Percentiles rank a stretch among this genome's conserved stretches.
phyloP scores from a whole-genome alignment of 1,140 invertebrate species.

The Tetramorium alpestre region DNA sequence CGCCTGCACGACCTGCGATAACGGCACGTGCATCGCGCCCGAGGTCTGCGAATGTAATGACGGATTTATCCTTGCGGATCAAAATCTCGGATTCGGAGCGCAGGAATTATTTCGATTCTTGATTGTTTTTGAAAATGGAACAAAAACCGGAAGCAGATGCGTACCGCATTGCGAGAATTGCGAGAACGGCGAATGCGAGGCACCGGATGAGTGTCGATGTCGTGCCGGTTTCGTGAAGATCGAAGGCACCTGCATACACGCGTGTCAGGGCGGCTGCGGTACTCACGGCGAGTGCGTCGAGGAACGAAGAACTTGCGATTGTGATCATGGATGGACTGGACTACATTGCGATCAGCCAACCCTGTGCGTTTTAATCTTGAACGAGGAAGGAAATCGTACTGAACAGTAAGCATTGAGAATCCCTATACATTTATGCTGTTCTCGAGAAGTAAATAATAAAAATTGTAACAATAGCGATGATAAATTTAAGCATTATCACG shows the following conservation, averaged over 20 bases:
- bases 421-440: background rate
- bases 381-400: background rate
- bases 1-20: slow-evolving; percentile 39
- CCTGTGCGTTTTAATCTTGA: slow-evolving; percentile 40
- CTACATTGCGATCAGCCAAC: slow-evolving; percentile 53
- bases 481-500: background rate
- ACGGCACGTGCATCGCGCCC: slow-evolving; percentile 58
- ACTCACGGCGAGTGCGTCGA: slow-evolving; percentile 59
- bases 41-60: slow-evolving; percentile 52
- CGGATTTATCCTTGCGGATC: slow-evolving; percentile 33
- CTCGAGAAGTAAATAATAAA: background rate
- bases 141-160: slow-evolving; percentile 53
- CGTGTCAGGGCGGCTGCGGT: slow-evolving; percentile 60
- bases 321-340: slow-evolving; percentile 74
- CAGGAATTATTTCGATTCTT: slow-evolving; percentile 73
- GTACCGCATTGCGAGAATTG: slow-evolving; percentile 73
- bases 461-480: background rate
- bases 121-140: slow-evolving; percentile 73
- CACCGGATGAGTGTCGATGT: slow-evolving; percentile 76
- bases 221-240: slow-evolving; percentile 58
- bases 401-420: slow-evolving; percentile 44
- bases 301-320: slow-evolving; percentile 60
- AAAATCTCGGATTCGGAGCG: background rate
- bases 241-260: slow-evolving; percentile 58
- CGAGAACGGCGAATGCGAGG: slow-evolving; percentile 72